Base-by-base conservation (phyloP, 2,797 vertebrate genomes). In the Loriculus beryllinus region DNA sequence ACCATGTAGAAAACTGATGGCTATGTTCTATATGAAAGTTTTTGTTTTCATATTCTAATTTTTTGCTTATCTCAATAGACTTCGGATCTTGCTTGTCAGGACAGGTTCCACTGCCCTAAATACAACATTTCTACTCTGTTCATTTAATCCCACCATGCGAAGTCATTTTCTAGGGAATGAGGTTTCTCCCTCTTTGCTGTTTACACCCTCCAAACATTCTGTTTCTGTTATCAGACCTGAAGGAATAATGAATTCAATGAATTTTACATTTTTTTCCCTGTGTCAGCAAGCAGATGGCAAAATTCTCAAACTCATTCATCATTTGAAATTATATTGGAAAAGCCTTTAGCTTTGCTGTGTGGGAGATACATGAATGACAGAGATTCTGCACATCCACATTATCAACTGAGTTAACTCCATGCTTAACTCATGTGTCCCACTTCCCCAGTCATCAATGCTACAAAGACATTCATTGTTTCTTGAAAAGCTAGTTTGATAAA, bases 231-330 rank as follows among this genome's bases (percentile, higher is more conserved):
- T 90, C 79, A 86, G 85, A 95, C 92, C 82, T 93, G 91, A 96
- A 95, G 85, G 59, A 96, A 94, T 94, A 96, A 96, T 88, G 87
- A 95, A 94, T 92, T 89, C 94, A 78, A 82, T 68, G 88, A 94
- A 91, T 96, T 94, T 93, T 42, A 89, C 60, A 54, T 93, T 95
- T 95, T 96, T 96, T 95, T 96, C 47, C 83, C 68, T 89, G 40
- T 93, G 93, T 96, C 95, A 95, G 94, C 94, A 96, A 96, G 84
- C 95, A 96, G 95, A 95, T 96, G 96, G 93, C 69, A 95, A 89
- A 95, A 95, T 93, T 95, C 93, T 93, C 39, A 87, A 92, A 93
- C 92, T 93, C 96, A 95, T 96, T 93, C 96, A 95, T 95, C 93
- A 94, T 94, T 93, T 91, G 82, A 94, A 92, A 95, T 92, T 93